Conservation (phyloP, 2,113 vertebrate genomes). For the Neopipo cinnamomea region DNA sequence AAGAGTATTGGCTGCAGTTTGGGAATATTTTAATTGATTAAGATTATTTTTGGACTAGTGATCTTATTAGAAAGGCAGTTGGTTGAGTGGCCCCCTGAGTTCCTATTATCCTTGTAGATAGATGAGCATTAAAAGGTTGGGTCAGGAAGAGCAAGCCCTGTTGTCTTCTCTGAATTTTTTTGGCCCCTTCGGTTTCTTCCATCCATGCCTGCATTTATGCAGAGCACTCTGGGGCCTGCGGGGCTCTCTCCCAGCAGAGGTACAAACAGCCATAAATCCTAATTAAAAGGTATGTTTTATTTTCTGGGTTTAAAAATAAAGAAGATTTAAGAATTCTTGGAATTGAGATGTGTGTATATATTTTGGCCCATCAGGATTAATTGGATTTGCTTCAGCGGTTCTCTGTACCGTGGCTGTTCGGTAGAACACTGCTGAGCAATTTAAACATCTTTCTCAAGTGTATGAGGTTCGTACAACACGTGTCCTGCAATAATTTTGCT, state of each 20-base stretch:
- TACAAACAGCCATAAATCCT: conserved; percentile 63
- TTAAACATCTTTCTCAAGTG: conserved; percentile 41
- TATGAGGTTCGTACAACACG: neutral
- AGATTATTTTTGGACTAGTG: conserved; percentile 70
- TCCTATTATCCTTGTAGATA: conserved; percentile 67
- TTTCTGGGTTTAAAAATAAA: conserved; percentile 63
- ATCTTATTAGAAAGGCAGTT: conserved; percentile 70
- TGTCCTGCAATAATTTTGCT: conserved; percentile 38
- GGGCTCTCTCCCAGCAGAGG: conserved; percentile 51
- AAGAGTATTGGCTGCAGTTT: conserved; percentile 46
- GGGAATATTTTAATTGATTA: conserved; percentile 72
- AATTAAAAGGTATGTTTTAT: conserved; percentile 68
- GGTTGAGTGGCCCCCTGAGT: conserved; percentile 67
- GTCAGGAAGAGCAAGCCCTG: conserved; percentile 54
- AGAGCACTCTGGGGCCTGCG: conserved; percentile 12
- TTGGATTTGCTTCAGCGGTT: conserved; percentile 62
- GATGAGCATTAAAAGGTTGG: conserved; percentile 68
- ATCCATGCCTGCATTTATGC: conserved; percentile 29
- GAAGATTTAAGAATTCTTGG: conserved; percentile 64
- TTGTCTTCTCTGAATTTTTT: conserved; percentile 55
- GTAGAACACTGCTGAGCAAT: conserved; percentile 38
- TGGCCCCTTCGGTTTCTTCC: conserved; percentile 33
- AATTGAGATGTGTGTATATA: conserved; percentile 55
- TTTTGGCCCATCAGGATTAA: conserved; percentile 67
- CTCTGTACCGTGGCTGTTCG: neutral